Percentiles rank a stretch among this genome's conserved stretches.
Evolutionary conservation across 2,797 vertebrate genomes (phyloP).

Genomic region (Astyanax mexicanus): DNA sequence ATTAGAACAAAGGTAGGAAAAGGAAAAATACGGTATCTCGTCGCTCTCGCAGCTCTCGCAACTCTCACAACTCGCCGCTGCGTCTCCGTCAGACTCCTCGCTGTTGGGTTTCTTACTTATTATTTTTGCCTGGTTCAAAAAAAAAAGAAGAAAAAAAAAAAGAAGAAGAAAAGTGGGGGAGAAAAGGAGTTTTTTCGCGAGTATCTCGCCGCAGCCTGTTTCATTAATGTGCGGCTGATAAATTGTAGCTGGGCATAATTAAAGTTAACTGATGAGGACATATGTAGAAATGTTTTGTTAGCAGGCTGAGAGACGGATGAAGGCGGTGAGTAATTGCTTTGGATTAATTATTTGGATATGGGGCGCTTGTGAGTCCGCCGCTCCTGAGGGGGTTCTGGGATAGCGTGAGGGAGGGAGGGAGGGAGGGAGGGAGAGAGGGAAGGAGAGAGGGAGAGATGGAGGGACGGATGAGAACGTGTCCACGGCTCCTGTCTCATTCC

Average conservation of each 20-base stretch:
- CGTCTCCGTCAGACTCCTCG: constrained; percentile 55
- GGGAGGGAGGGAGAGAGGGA: constrained; percentile 57
- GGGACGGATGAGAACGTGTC: constrained; percentile 51
- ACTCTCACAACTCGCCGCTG: too few relatives aligned
- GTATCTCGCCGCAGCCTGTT: constrained; percentile 81
- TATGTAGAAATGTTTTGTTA: constrained; percentile 88
- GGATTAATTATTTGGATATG: constrained; percentile 88
- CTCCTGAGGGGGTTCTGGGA: constrained; percentile 77
- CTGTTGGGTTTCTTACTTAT: constrained; percentile 60
- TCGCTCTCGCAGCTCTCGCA: too few relatives aligned
- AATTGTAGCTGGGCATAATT: constrained; percentile 83
- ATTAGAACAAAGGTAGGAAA: constrained; percentile 56
- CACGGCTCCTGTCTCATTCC: constrained; percentile 47
- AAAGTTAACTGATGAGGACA: constrained; percentile 87
- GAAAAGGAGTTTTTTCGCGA: constrained; percentile 72
- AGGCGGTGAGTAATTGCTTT: constrained; percentile 87
- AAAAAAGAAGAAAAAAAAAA: constrained; percentile 65
- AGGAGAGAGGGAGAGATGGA: constrained; percentile 29
- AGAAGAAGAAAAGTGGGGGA: constrained; percentile 65
- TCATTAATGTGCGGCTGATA: constrained; percentile 85
- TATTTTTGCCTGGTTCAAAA: constrained; percentile 63
- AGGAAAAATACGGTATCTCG: constrained; percentile 52
- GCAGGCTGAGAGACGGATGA: constrained; percentile 82
- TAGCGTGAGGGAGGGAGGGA: constrained; percentile 49
- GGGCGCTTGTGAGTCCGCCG: constrained; percentile 75